Evolutionary conservation across 2,888 invertebrate genomes (phyloP).

Genomic region (Conomelus anceps): DNA sequence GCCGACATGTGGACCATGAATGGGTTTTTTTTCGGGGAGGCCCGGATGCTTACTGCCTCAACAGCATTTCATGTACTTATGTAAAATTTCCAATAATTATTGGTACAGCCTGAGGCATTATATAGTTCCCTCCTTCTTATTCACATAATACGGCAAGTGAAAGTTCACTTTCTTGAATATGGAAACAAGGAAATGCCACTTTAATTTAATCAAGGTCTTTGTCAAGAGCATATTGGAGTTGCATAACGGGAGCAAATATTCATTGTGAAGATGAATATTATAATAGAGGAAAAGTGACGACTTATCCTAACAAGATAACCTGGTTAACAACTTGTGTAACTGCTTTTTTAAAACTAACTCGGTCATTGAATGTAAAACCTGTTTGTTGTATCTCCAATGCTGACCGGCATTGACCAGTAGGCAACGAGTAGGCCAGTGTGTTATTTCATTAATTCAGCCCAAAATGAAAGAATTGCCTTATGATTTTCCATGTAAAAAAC

Average conservation of each 20-base stretch:
- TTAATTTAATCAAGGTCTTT: neutral
- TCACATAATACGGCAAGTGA: neutral
- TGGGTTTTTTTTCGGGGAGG: too few species aligned
- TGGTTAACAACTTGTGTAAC: neutral
- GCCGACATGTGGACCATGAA: too few species aligned
- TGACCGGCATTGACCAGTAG: neutral
- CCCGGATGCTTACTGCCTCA: too few species aligned
- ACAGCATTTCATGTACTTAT: too few species aligned
- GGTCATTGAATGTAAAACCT: neutral
- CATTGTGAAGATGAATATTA: neutral
- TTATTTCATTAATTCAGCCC: neutral
- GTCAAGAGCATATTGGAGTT: neutral
- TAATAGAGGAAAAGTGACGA: neutral
- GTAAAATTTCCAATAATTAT: neutral
- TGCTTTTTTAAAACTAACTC: neutral
- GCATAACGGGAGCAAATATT: neutral
- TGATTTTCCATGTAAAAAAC: neutral
- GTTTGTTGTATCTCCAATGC: neutral
- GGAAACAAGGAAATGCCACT: neutral
- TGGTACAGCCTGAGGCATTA: neutral
- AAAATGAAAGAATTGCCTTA: neutral
- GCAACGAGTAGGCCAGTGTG: neutral
- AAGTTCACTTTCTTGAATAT: neutral
- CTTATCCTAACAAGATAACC: neutral
- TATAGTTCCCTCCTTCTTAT: neutral